Evolutionary conservation across 2,113 vertebrate species (phyloP).

Genomic region (Prionailurus viverrinus): DNA sequence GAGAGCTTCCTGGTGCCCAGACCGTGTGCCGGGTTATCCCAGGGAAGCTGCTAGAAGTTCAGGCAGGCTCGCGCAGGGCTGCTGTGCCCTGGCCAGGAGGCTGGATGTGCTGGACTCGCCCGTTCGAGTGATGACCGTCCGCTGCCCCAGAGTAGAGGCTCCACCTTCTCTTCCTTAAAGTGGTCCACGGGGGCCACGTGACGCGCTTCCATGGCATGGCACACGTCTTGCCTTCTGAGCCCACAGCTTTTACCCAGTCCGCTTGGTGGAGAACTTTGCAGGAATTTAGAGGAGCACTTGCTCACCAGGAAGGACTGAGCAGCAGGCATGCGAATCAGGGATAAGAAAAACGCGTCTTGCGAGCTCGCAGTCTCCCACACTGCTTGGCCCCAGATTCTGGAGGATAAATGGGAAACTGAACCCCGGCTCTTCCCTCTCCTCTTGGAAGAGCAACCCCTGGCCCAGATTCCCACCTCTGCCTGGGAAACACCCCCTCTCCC

Average conservation of each 20-base stretch:
- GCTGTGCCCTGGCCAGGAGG: not conserved
- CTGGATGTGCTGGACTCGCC: not conserved
- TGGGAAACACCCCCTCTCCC: fast-evolving
- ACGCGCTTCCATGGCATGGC: fast-evolving
- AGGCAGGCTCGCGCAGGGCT: not conserved
- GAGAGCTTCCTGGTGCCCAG: not conserved
- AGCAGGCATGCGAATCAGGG: not conserved
- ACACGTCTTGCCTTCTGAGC: not conserved
- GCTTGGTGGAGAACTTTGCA: not conserved
- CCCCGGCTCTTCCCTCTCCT: not conserved
- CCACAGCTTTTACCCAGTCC: not conserved
- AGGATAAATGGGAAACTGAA: not conserved
- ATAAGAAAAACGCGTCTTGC: not conserved
- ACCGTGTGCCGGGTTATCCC: too few relatives aligned
- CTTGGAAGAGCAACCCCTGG: not conserved
- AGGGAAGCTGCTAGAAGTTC: not conserved
- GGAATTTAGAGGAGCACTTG: not conserved
- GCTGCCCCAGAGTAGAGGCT: not conserved
- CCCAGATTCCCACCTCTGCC: not conserved
- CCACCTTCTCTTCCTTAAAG: fast-evolving
- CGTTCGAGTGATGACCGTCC: fast-evolving
- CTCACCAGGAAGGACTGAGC: not conserved
- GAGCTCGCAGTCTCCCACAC: not conserved
- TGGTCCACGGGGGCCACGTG: fast-evolving
- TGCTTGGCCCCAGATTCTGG: not conserved